Percentiles rank a stretch among this genome's conserved stretches.
These are phyloP conservation scores for Heliconius hortense DNA, from an alignment of 2,888 invertebrate species.

Conservation along the genomic window DNA sequence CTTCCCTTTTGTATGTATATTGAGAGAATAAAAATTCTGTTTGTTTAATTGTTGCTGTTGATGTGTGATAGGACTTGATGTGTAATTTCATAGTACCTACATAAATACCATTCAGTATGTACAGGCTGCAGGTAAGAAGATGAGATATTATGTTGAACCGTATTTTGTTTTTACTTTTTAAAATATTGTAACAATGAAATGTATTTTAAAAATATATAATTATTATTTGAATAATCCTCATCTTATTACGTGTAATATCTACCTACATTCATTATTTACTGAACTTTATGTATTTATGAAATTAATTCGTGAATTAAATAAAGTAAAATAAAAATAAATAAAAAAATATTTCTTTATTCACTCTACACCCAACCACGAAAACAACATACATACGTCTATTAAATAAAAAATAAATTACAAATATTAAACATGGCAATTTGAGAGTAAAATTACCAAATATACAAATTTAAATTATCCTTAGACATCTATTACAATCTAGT, in stretches of 20 bases:
- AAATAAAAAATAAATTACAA: constrained; percentile 13
- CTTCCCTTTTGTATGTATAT: constrained; percentile 77
- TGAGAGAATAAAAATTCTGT: constrained; percentile 59
- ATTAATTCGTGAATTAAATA: constrained; percentile 21
- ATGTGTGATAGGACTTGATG: constrained; percentile 24
- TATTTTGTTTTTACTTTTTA: not conserved
- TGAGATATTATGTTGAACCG: not conserved
- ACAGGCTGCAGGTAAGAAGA: constrained; percentile 13
- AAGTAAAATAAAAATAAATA: constrained; percentile 7
- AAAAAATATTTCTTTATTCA: not conserved
- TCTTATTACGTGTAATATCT: constrained; percentile 10
- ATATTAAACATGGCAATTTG: constrained; percentile 19
- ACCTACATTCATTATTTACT: constrained; percentile 14
- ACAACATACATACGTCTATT: not conserved
- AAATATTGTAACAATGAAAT: not conserved
- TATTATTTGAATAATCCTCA: not conserved
- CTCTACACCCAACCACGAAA: constrained; percentile 2
- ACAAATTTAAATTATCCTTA: not conserved
- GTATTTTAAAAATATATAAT: not conserved
- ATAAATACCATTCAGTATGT: constrained; percentile 4
- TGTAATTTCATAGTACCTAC: constrained; percentile 22
- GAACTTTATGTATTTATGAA: constrained; percentile 19
- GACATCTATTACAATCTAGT: not conserved
- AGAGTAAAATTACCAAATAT: not conserved
- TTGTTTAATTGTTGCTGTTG: constrained; percentile 44